Evolutionary conservation across 2,888 invertebrate species (phyloP).

Genomic region (Sericinus montela): DNA sequence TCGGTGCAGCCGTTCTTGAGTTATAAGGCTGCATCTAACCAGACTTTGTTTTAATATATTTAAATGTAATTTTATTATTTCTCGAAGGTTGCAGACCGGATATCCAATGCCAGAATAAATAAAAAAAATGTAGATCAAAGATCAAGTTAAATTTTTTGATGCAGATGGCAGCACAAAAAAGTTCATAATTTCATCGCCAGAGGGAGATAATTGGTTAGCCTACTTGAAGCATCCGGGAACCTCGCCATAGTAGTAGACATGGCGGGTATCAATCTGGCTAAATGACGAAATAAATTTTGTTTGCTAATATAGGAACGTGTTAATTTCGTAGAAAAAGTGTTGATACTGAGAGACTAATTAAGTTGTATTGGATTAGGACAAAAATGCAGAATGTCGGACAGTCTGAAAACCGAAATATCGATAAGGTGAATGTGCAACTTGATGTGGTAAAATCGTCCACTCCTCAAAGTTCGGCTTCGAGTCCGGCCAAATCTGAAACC

Average conservation of each 20-base stretch:
- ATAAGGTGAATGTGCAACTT: slow-evolving; percentile 87
- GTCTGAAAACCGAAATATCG: slow-evolving; percentile 90
- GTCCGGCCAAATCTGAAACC: slow-evolving; percentile 91
- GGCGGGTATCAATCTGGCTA: slow-evolving; percentile 86
- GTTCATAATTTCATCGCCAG: slow-evolving; percentile 57
- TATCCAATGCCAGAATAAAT: too few relatives aligned
- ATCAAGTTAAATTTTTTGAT: slow-evolving; percentile 43
- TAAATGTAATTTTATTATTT: too few relatives aligned
- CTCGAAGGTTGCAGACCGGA: too few relatives aligned
- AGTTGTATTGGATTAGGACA: slow-evolving; percentile 82
- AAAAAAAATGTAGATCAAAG: too few relatives aligned
- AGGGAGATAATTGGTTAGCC: slow-evolving; percentile 76
- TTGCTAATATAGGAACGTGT: slow-evolving; percentile 78
- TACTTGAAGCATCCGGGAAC: slow-evolving; percentile 83
- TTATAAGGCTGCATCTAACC: too few relatives aligned
- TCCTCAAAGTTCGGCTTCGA: slow-evolving; percentile 91
- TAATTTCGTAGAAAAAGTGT: slow-evolving; percentile 76
- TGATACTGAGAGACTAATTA: slow-evolving; percentile 77
- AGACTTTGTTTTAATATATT: too few relatives aligned
- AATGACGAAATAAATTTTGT: slow-evolving; percentile 82
- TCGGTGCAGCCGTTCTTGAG: too few relatives aligned
- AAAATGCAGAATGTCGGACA: slow-evolving; percentile 96
- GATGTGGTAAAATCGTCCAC: slow-evolving; percentile 86
- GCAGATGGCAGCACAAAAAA: slow-evolving; percentile 61
- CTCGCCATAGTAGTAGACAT: slow-evolving; percentile 89